Base-by-base conservation (phyloP, 2,888 invertebrate genomes). In the Chironomus tentans region DNA sequence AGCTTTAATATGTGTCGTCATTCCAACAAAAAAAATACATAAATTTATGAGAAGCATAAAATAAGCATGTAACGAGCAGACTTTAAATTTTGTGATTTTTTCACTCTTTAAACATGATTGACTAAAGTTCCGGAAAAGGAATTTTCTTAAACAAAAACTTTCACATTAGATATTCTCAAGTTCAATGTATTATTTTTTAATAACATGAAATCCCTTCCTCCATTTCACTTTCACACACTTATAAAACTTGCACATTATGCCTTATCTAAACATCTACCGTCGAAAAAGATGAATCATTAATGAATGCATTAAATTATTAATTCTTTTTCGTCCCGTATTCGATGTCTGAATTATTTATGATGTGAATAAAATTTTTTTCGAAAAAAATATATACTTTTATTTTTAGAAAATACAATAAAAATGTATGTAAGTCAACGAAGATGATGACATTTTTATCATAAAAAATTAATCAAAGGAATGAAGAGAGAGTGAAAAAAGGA, bases 251-350 rank as follows among this genome's bases (percentile, higher is more conserved):
- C 65, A 74, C 18, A 56, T 15, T 15, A 68, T 28, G 28, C 68
- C 68, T 74, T 74, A 74, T 74, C 74, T 74, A 74, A 74, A 74
- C 74, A 74, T 74, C 74, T 74, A 65, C 74, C 74, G 74, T 68
- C 74, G 48, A 74, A 65, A 65, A 65, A 62, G 38, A 48, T 74
- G 62, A 65, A 74, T 74, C 74, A 74, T 74, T 74, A 74, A 74
- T 74, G 74, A 74, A 48, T 68, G 74, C 68, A 74, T 74, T 74
- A 74, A 74, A 65, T 65, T 65, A 65, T 74, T 74, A 74, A 74
- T 74, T 74, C 38, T 62, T 28, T 46, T 74, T 68, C 24, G 74
- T 74, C 74, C 74, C 22, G 68, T 73, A 13, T 18, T 18, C 22
- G 15, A 61, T 38, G 24, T n/a, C 24, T 74, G 74, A 74, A 74